Evolutionary conservation across 2,888 invertebrate genomes (phyloP), one percentile per base, ranked within the genome.

Genomic region (Chalcis sispes): DNA sequence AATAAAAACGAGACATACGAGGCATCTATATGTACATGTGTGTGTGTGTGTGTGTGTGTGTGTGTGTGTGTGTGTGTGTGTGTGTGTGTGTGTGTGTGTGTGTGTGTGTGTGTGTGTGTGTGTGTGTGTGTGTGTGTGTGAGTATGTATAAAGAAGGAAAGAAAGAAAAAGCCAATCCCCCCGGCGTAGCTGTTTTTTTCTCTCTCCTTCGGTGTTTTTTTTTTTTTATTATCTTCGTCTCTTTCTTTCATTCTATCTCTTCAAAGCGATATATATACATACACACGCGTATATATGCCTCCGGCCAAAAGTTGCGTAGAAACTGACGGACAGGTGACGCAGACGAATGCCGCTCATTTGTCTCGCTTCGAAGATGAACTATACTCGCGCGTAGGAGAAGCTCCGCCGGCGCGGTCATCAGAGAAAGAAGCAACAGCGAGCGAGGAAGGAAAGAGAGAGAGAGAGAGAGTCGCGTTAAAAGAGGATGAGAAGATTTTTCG

Each of bases 341-440:
- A 87, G 88, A 88, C 86, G 86, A 86, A 88, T 88, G 86, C 86
- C 85, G 86, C 86, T 88, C 87, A 87, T 88, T 88, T 87, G 87
- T 88, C 87, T 88, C 86, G 86, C 81, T 87, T 88, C 87, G 86
- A 85, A 80, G 58, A 77, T 52, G 59, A 65, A 76, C 76, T 75
- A 72, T 70, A 77, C 71, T 70, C 56, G 78, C 59, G 23, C 42
- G 36, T 46, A 27, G 23, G 25, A 27, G 40, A 48, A 8, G n/a
- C 50, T 23, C 13, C 70, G 75, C 67, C n/a, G n/a, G n/a, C n/a
- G n/a, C n/a, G 75, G 52, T 36, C 46, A 13, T 23, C n/a, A n/a
- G n/a, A n/a, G n/a, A n/a, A n/a, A n/a, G n/a, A n/a, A n/a, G n/a
- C 7, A 29, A n/a, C 5, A 36, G 61, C 23, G 15, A n/a, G 32